Conservation (phyloP, 2,888 invertebrate genomes). For the Ferrisia virgata region DNA sequence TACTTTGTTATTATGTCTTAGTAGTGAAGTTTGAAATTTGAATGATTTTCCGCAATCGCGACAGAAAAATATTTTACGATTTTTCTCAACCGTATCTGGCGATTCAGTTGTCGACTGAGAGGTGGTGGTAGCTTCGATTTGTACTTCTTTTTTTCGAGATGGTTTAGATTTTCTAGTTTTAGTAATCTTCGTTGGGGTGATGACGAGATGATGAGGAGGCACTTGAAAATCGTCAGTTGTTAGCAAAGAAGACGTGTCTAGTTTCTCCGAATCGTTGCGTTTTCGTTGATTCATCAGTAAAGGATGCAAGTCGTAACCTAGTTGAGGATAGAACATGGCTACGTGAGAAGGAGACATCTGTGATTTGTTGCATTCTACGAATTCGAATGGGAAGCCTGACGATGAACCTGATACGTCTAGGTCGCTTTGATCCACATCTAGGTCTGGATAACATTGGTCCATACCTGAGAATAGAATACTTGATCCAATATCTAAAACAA, state of each 20-base stretch:
- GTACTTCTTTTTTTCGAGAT: background rate
- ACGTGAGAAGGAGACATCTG: constrained; percentile 48
- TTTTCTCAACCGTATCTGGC: constrained; percentile 35
- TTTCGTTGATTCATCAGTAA: constrained; percentile 47
- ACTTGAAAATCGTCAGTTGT: constrained; percentile 34
- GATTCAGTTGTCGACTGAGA: background rate
- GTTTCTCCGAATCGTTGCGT: constrained; percentile 23
- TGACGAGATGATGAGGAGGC: constrained; percentile 17
- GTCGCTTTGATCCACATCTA: constrained; percentile 47
- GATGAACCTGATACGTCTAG: constrained; percentile 48
- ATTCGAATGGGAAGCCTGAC: constrained; percentile 48
- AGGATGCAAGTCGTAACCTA: constrained; percentile 50
- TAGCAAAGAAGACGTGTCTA: background rate
- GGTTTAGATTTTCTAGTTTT: constrained; percentile 6
- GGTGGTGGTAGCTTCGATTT: background rate
- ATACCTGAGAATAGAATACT: constrained; percentile 3
- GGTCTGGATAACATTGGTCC: constrained; percentile 48
- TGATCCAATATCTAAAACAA: background rate
- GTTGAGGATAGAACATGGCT: constrained; percentile 50
- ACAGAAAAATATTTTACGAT: constrained; percentile 50
- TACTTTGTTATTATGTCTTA: constrained; percentile 51
- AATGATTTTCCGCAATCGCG: constrained; percentile 50
- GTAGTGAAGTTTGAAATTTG: constrained; percentile 51
- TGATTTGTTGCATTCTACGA: constrained; percentile 48
- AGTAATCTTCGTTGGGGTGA: background rate